These are phyloP conservation scores for Excalfactoria chinensis DNA, from an alignment of 2,113 vertebrate species.

Conservation along the genomic window DNA sequence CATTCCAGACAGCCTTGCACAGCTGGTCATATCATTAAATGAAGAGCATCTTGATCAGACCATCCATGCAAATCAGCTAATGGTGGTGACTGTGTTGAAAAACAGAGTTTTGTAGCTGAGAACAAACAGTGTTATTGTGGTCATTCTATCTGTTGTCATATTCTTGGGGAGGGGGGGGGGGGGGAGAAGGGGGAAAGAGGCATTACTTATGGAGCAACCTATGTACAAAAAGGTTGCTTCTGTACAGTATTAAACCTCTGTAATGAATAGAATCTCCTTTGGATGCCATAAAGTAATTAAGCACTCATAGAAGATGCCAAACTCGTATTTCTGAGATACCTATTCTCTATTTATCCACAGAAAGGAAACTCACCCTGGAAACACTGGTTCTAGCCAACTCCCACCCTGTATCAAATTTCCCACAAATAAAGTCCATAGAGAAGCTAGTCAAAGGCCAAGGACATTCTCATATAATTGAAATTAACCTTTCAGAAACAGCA, in stretches of 20 bases:
- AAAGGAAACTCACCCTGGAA: constrained; percentile 64
- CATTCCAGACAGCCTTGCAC: background rate
- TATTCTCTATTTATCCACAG: constrained; percentile 35
- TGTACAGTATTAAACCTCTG: background rate
- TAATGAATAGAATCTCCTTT: background rate
- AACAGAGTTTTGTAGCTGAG: background rate
- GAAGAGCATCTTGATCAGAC: too few species aligned
- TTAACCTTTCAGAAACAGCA: constrained; percentile 60
- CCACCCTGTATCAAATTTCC: constrained; percentile 33
- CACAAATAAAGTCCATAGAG: background rate
- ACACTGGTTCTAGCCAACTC: constrained; percentile 25
- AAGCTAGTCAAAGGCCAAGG: constrained; percentile 49
- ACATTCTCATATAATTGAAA: constrained; percentile 47
- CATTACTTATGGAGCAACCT: background rate
- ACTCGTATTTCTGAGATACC: constrained; percentile 1
- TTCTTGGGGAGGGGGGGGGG: too few species aligned
- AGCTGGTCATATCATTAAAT: background rate
- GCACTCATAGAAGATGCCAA: background rate
- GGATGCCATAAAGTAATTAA: background rate
- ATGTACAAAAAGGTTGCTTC: background rate
- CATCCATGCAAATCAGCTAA: background rate
- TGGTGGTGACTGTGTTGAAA: background rate
- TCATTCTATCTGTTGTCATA: background rate
- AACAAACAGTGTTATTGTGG: background rate
- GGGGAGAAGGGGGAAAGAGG: background rate